Evolutionary conservation across 2,888 invertebrate genomes (phyloP).

Genomic region (Drosophila pegasa): DNA sequence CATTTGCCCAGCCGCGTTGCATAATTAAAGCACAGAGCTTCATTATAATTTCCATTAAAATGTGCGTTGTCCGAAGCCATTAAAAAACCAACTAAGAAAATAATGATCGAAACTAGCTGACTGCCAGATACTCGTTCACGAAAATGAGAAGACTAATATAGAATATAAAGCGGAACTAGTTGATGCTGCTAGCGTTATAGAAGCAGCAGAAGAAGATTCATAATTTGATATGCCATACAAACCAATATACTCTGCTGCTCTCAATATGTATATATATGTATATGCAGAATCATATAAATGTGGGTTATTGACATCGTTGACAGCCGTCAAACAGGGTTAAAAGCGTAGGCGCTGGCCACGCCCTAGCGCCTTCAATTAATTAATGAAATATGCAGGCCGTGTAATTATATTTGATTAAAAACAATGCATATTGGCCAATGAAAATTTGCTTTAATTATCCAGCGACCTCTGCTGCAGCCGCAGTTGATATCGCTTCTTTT

Average conservation of each 20-base stretch:
- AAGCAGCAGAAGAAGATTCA: background rate
- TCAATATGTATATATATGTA: background rate
- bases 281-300: conserved; percentile 2
- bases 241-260: background rate
- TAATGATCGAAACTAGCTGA: background rate
- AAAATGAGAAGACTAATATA: background rate
- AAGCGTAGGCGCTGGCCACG: conserved; percentile 20
- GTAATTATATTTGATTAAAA: conserved; percentile 78
- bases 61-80: conserved; percentile 29
- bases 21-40: conserved; percentile 74
- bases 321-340: conserved; percentile 57
- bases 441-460: conserved; percentile 66
- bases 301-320: conserved; percentile 46
- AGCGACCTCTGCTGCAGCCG: conserved; percentile 14
- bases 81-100: too few species aligned
- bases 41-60: conserved; percentile 81
- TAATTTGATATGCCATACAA: background rate
- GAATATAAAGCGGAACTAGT: too few species aligned
- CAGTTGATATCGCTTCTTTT: conserved; percentile 29
- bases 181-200: background rate
- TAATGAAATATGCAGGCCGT: conserved; percentile 65
- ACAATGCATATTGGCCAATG: conserved; percentile 47
- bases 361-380: conserved; percentile 42
- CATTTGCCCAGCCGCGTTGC: conserved; percentile 47
- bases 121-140: background rate